These are phyloP conservation scores for Xestia c-nigrum DNA, from an alignment of 2,888 invertebrate species.

Conservation along the genomic window DNA sequence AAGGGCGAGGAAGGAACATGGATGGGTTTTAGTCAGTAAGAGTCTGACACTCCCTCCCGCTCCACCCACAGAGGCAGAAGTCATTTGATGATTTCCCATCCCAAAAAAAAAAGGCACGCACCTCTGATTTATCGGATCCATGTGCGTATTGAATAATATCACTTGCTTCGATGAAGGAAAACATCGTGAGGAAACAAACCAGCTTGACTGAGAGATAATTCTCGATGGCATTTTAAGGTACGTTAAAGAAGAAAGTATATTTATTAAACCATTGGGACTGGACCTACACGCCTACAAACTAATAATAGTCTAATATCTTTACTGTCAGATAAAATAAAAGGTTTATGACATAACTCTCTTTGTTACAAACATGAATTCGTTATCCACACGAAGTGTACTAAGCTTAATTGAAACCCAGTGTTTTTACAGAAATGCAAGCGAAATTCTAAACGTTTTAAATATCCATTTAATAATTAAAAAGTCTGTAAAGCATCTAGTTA, in stretches of 20 bases:
- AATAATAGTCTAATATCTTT: not conserved
- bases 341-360: not conserved
- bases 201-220: too few species aligned
- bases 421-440: conserved; percentile 22
- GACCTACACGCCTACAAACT: not conserved
- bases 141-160: too few species aligned
- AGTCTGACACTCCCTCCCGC: too few species aligned
- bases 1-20: too few species aligned
- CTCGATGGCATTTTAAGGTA: too few species aligned
- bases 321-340: not conserved
- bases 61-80: too few species aligned
- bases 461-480: conserved; percentile 74
- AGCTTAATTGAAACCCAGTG: conserved; percentile 31
- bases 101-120: too few species aligned
- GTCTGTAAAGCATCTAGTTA: conserved; percentile 58
- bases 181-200: too few species aligned
- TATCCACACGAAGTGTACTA: not conserved
- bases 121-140: too few species aligned
- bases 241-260: not conserved
- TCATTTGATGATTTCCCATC: too few species aligned
- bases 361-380: conserved; percentile 11
- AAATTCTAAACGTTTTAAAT: conserved; percentile 53
- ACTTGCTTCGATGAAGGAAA: too few species aligned
- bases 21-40: too few species aligned
- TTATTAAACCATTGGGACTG: not conserved